Evolutionary conservation across 1,140 invertebrate species (phyloP).

Genomic region (Anoplolepis gracilipes): DNA sequence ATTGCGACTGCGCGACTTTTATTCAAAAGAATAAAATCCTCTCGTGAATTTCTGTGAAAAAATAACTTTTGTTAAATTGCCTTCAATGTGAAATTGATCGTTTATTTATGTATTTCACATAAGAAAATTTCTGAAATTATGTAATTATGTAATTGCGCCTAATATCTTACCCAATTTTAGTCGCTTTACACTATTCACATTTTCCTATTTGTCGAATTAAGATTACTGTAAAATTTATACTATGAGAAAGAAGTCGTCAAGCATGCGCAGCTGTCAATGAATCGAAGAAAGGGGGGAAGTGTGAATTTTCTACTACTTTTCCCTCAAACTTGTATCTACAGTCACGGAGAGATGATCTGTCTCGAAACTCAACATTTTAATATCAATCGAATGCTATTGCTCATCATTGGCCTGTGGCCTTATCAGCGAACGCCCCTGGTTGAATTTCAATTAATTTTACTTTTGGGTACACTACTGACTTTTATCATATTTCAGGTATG

Average conservation of each 20-base stretch:
- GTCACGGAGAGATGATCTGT: not conserved
- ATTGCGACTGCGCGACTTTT: not conserved
- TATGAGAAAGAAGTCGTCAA: not conserved
- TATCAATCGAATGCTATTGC: not conserved
- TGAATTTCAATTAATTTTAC: not conserved
- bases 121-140: constrained; percentile 12
- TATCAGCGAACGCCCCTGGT: not conserved
- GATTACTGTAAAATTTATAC: not conserved
- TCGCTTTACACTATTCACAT: not conserved
- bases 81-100: not conserved
- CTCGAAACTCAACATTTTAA: constrained; percentile 8
- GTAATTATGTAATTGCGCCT: too few relatives aligned
- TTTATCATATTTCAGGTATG: constrained; percentile 25
- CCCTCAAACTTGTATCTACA: not conserved
- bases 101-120: not conserved
- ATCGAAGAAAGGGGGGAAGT: not conserved
- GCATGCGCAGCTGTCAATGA: not conserved
- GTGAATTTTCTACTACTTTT: not conserved
- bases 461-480: not conserved
- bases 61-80: constrained; percentile 8
- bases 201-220: not conserved
- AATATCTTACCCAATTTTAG: not conserved
- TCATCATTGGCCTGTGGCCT: constrained; percentile 29
- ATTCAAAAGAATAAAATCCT: not conserved
- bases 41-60: not conserved